Evolutionary conservation across 2,888 invertebrate species (phyloP).

Genomic region (Atethmia centrago): DNA sequence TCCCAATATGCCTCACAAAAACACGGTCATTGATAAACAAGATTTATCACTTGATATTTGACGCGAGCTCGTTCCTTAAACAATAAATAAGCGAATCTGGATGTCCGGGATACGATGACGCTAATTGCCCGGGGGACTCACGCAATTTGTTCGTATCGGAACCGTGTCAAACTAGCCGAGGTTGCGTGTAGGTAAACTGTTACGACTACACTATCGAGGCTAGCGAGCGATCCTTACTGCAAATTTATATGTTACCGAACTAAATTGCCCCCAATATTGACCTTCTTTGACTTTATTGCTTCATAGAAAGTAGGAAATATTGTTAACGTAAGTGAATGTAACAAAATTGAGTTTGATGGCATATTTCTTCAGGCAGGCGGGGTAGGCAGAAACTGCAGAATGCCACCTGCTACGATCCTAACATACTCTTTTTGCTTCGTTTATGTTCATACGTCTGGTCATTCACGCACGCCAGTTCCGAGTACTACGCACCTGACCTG

Average conservation of each 20-base stretch:
- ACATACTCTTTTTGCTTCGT: not conserved
- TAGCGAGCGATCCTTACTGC: slow-evolving; percentile 31
- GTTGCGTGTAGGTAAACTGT: slow-evolving; percentile 70
- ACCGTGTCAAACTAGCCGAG: slow-evolving; percentile 73
- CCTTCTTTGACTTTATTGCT: slow-evolving; percentile 47
- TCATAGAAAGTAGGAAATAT: slow-evolving; percentile 34
- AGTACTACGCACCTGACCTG: not conserved
- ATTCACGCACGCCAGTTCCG: not conserved
- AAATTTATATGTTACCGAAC: slow-evolving; percentile 56
- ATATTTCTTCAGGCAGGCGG: not conserved
- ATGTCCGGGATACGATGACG: slow-evolving; percentile 77
- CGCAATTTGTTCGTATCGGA: slow-evolving; percentile 74
- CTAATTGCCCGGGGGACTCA: slow-evolving; percentile 72
- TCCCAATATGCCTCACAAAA: slow-evolving; percentile 53
- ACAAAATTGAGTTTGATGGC: slow-evolving; percentile 7
- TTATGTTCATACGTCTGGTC: not conserved
- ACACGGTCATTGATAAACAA: slow-evolving; percentile 72
- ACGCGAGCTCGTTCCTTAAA: slow-evolving; percentile 66
- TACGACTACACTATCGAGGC: slow-evolving; percentile 53
- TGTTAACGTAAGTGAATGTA: slow-evolving; percentile 13
- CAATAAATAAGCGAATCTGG: slow-evolving; percentile 78
- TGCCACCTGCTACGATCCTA: not conserved
- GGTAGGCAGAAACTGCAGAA: not conserved
- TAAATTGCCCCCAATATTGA: slow-evolving; percentile 44
- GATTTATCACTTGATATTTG: slow-evolving; percentile 70